Evolutionary conservation across 2,797 vertebrate species (phyloP).

Genomic region (Etheostoma perlongum): DNA sequence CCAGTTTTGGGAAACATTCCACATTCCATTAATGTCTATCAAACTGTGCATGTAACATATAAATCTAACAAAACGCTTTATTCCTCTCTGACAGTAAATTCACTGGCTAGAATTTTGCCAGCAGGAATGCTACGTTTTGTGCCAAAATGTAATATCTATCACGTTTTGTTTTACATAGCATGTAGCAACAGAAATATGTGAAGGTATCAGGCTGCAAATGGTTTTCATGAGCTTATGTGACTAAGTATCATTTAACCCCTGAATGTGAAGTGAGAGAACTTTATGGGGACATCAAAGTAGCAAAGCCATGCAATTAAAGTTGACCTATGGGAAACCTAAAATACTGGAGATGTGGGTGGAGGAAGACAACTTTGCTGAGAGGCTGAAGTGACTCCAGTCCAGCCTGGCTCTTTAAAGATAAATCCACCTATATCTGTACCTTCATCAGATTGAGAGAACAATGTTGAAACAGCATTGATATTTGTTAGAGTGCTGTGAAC

Average conservation of each 20-base stretch:
- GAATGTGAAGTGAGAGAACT: conserved; percentile 26
- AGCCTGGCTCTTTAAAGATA: conserved; percentile 74
- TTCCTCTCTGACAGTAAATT: conserved; percentile 8
- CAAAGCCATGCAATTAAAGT: conserved; percentile 37
- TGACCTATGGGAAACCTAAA: neutral
- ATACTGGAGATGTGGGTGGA: conserved; percentile 31
- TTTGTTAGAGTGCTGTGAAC: conserved; percentile 84
- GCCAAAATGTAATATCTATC: conserved; percentile 24
- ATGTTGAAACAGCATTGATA: conserved; percentile 85
- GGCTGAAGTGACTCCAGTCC: conserved; percentile 27
- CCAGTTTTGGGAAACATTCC: neutral
- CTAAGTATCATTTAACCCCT: conserved; percentile 46
- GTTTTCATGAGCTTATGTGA: conserved; percentile 41
- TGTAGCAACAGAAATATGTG: conserved; percentile 20
- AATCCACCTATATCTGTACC: conserved; percentile 34
- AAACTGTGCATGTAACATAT: conserved; percentile 3
- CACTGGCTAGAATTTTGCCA: neutral
- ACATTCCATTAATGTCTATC: neutral
- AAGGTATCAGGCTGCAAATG: conserved; percentile 21
- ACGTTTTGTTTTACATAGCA: conserved; percentile 65
- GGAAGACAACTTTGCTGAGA: conserved; percentile 3
- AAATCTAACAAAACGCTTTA: neutral
- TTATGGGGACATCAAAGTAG: conserved; percentile 46
- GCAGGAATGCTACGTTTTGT: conserved; percentile 1
- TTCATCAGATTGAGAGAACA: conserved; percentile 80